phyloP scores from a whole-genome alignment of 2,113 vertebrate genomes.

The Ameiurus melas region DNA sequence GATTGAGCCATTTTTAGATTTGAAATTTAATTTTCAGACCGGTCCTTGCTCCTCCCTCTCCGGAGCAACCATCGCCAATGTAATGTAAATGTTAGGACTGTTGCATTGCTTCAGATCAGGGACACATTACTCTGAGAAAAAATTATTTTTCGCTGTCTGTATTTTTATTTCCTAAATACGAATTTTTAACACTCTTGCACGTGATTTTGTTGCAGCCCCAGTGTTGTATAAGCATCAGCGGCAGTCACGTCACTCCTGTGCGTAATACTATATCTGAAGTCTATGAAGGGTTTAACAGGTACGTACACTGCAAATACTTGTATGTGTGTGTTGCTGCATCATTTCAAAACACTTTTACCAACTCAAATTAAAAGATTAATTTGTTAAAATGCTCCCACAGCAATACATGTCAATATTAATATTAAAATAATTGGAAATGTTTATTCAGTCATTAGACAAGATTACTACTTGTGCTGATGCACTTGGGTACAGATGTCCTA shows the following conservation, averaged over 20 bases:
- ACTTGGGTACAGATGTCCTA: background rate
- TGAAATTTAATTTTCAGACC: no score
- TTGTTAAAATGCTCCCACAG: background rate
- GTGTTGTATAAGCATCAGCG: conserved; percentile 69
- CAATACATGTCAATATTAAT: background rate
- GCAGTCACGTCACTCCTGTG: conserved; percentile 24
- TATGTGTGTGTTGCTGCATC: background rate
- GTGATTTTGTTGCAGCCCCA: conserved; percentile 61
- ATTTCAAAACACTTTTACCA: background rate
- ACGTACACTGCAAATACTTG: conserved; percentile 27
- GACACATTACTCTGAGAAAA: background rate
- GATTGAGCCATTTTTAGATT: no score
- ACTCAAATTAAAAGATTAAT: background rate
- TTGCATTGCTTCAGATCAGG: background rate
- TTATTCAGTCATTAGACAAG: background rate
- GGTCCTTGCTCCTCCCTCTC: no score
- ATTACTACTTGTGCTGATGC: background rate
- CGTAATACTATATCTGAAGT: rapidly evolving
- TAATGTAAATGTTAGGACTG: background rate
- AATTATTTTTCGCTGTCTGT: background rate
- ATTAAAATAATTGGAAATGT: background rate
- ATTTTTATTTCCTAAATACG: background rate
- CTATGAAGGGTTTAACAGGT: background rate
- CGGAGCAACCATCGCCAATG: background rate
- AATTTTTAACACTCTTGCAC: background rate